phyloP scores from a whole-genome alignment of 2,888 invertebrate species.

The Trisateles emortualis region DNA sequence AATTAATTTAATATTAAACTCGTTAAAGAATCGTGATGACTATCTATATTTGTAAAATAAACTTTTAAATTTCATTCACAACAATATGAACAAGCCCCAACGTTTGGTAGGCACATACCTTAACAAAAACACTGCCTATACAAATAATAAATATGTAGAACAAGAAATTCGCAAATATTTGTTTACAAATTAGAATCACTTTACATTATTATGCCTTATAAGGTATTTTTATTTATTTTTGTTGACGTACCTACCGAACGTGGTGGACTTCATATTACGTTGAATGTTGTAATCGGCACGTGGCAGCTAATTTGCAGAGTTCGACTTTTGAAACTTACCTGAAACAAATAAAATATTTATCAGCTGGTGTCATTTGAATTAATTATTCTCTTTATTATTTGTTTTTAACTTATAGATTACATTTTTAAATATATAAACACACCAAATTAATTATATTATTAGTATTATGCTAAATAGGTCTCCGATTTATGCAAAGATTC shows the following conservation, averaged over 20 bases:
- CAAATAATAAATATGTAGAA: slow-evolving; percentile 15
- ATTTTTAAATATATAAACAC: no score
- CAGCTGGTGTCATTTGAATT: not conserved
- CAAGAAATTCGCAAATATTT: slow-evolving; percentile 22
- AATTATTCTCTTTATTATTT: no score
- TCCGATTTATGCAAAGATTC: no score
- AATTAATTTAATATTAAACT: no score
- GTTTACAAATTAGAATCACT: slow-evolving; percentile 27
- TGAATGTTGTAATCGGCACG: slow-evolving; percentile 35
- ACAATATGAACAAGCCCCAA: not conserved
- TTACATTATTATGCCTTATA: slow-evolving; percentile 23
- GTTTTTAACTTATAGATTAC: no score
- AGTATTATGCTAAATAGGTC: no score
- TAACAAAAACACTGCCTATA: slow-evolving; percentile 9
- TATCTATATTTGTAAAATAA: no score
- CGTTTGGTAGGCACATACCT: not conserved
- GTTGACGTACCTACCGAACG: slow-evolving; percentile 30
- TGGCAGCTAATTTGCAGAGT: slow-evolving; percentile 34
- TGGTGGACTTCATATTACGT: slow-evolving; percentile 32
- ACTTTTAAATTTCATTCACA: no score
- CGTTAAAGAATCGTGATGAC: no score
- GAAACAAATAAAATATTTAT: slow-evolving; percentile 29
- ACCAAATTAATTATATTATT: no score
- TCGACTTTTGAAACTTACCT: slow-evolving; percentile 36
- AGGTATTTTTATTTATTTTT: slow-evolving; percentile 6